Conservation (phyloP, 2,113 vertebrate species). For the Tringa solitaria region DNA sequence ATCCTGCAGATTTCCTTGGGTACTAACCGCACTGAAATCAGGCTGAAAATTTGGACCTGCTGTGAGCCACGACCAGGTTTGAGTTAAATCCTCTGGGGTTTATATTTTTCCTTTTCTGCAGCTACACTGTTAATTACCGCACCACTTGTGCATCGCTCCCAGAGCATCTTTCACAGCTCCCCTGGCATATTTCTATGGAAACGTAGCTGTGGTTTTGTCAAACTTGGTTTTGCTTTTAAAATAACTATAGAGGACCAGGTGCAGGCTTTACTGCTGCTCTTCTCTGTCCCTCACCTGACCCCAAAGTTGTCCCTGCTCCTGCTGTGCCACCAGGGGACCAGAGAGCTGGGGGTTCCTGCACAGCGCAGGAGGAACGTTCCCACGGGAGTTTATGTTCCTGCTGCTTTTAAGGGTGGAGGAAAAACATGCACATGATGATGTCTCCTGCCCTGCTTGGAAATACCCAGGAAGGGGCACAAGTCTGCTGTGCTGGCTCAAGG, state of each 20-base stretch:
- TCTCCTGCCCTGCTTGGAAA: neutral
- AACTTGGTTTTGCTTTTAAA: neutral
- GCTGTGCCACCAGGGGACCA: neutral
- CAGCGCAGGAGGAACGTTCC: neutral
- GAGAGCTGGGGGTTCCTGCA: neutral
- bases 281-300: neutral
- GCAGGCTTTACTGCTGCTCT: neutral
- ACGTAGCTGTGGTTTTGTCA: neutral
- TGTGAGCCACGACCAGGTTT: neutral
- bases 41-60: neutral
- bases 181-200: conserved; percentile 39
- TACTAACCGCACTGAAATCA: neutral
- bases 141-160: neutral
- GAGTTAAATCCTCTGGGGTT: neutral
- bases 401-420: neutral
- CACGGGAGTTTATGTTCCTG: neutral
- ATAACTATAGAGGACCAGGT: neutral
- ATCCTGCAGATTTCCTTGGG: neutral
- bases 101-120: neutral
- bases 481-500: neutral
- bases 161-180: neutral
- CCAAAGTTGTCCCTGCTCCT: neutral
- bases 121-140: neutral
- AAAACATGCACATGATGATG: neutral
- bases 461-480: neutral